phyloP scores from a whole-genome alignment of 2,888 invertebrate species.

The Ophioninae sp. region DNA sequence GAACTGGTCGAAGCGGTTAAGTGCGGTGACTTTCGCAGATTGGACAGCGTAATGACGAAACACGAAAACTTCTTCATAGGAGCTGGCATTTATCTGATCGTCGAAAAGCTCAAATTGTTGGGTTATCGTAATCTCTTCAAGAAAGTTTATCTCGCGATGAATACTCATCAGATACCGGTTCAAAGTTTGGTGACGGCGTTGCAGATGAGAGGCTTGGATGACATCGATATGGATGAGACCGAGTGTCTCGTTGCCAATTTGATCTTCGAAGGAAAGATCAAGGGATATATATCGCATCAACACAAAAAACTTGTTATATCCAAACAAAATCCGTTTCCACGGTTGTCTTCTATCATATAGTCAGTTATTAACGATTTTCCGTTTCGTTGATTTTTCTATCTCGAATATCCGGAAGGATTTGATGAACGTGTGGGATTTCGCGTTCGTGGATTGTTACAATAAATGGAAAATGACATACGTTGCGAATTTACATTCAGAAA shows the following conservation, averaged over 20 bases:
- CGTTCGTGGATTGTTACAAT: not conserved
- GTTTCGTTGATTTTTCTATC: not conserved
- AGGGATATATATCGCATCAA: conserved; percentile 98
- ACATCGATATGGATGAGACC: conserved; percentile 96
- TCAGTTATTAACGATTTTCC: not conserved
- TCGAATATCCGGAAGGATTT: not conserved
- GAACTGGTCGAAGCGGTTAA: conserved; percentile 94
- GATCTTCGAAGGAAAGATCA: conserved; percentile 97
- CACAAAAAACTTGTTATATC: conserved; percentile 98
- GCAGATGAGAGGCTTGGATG: conserved; percentile 89
- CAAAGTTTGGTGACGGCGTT: conserved; percentile 91
- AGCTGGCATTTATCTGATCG: conserved; percentile 98
- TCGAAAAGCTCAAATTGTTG: conserved; percentile 97
- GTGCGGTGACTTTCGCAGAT: conserved; percentile 92
- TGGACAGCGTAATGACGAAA: conserved; percentile 91
- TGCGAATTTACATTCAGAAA: conserved; percentile 42
- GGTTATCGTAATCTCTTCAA: conserved; percentile 98
- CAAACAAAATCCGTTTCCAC: conserved; percentile 97
- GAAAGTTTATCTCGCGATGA: conserved; percentile 90
- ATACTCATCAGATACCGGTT: conserved; percentile 94
- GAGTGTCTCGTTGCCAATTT: conserved; percentile 98
- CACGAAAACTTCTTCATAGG: conserved; percentile 96
- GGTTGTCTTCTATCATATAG: conserved; percentile 85
- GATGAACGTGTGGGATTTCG: not conserved
- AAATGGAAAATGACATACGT: not conserved